Percentiles rank a stretch among this genome's conserved stretches.
These are phyloP conservation scores for Phengaris alcon DNA, from an alignment of 2,888 invertebrate genomes.

Conservation along the genomic window DNA sequence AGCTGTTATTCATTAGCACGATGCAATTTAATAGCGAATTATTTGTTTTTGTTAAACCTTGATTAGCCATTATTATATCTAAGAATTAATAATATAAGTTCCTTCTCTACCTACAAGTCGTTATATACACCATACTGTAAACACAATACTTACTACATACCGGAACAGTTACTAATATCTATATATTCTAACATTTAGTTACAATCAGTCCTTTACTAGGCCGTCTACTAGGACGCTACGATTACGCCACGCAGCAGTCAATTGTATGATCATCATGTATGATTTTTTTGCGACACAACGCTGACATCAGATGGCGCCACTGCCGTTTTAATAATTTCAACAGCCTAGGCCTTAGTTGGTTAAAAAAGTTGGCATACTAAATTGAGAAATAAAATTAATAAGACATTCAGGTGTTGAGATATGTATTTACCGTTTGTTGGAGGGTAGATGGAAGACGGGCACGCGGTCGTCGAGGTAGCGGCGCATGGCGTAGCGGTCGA, in stretches of 20 bases:
- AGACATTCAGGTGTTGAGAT: not conserved
- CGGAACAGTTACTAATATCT: too few relatives aligned
- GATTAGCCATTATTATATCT: not conserved
- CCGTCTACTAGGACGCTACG: too few relatives aligned
- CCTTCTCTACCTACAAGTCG: too few relatives aligned
- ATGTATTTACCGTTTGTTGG: constrained; percentile 64
- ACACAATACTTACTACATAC: too few relatives aligned
- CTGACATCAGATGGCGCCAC: not conserved
- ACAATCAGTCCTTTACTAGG: too few relatives aligned
- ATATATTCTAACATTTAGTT: too few relatives aligned
- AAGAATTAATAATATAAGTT: not conserved
- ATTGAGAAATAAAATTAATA: not conserved
- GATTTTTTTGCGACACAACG: not conserved
- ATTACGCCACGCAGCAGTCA: too few relatives aligned
- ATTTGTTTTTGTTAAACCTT: constrained; percentile 14
- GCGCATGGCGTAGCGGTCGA: constrained; percentile 96
- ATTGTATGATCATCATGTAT: too few relatives aligned
- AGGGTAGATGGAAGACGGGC: constrained; percentile 68
- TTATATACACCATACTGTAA: too few relatives aligned
- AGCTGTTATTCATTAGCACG: not conserved
- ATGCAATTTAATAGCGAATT: constrained; percentile 8
- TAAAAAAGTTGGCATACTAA: not conserved
- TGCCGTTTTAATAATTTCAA: not conserved
- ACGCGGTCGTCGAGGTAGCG: constrained; percentile 87
- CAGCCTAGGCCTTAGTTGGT: not conserved